Conservation (phyloP, 2,888 invertebrate species). For the Zaprionus obscuricornis region DNA sequence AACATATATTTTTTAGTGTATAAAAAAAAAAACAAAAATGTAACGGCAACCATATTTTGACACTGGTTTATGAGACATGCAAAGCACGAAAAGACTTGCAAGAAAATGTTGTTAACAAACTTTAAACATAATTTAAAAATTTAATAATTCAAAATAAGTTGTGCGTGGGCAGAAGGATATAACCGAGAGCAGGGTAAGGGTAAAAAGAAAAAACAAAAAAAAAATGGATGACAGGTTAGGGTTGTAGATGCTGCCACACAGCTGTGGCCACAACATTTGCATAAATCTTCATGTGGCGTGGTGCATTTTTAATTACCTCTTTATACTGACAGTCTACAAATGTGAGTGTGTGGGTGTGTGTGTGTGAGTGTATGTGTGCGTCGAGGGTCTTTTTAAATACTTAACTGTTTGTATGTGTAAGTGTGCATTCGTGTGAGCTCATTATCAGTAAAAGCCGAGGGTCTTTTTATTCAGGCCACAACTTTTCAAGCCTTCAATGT, state of each 20-base stretch:
- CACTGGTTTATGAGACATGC: constrained; percentile 6
- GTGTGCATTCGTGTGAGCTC: constrained; percentile 13
- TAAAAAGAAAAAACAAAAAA: not conserved
- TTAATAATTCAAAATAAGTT: too few relatives aligned
- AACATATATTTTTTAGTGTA: constrained; percentile 38
- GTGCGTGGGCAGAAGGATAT: not conserved
- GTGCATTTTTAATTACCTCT: constrained; percentile 58
- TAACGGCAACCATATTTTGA: constrained; percentile 22
- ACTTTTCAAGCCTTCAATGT: constrained; percentile 16
- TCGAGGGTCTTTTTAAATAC: too few relatives aligned
- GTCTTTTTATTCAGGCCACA: constrained; percentile 8
- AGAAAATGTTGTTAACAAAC: constrained; percentile 25
- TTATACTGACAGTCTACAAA: constrained; percentile 12
- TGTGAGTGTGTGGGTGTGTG: not conserved
- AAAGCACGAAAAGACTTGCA: not conserved
- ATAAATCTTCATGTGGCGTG: constrained; percentile 49
- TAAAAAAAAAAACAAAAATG: too few relatives aligned
- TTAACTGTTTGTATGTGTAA: not conserved
- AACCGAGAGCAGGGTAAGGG: not conserved
- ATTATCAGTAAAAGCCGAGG: constrained; percentile 41
- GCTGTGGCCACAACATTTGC: constrained; percentile 36
- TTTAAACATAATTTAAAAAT: constrained; percentile 40
- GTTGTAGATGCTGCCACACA: too few relatives aligned
- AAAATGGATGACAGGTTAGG: too few relatives aligned
- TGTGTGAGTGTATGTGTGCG: constrained; percentile 5